These are phyloP conservation scores for Machimus atricapillus DNA, from an alignment of 2,888 invertebrate genomes.

Conservation along the genomic window DNA sequence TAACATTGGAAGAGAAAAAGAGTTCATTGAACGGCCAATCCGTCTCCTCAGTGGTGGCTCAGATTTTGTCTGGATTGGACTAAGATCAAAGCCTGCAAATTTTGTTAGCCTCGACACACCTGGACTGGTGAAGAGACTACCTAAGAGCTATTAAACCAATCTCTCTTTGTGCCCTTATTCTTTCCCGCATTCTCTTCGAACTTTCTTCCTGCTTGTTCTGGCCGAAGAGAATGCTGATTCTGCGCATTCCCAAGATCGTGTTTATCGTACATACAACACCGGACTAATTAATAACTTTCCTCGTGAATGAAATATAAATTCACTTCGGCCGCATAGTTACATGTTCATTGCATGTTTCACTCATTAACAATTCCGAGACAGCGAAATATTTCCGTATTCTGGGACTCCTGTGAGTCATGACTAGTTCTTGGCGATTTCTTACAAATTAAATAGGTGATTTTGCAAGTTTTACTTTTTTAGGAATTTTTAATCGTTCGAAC, in stretches of 20 bases:
- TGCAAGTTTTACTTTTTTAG: neutral
- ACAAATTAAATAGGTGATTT: constrained; percentile 2
- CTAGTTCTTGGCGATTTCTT: neutral
- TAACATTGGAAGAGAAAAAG: constrained; percentile 37
- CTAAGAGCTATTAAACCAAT: neutral
- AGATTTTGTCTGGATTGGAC: neutral
- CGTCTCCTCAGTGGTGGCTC: neutral
- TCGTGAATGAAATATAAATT: constrained; percentile 9
- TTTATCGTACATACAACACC: neutral
- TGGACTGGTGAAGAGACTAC: neutral
- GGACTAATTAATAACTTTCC: constrained; percentile 30
- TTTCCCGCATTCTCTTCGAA: neutral
- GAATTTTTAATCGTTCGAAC: neutral
- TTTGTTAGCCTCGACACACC: neutral
- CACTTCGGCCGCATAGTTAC: constrained; percentile 8
- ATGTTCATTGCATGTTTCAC: constrained; percentile 25
- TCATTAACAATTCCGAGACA: constrained; percentile 12
- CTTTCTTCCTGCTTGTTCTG: constrained; percentile 8
- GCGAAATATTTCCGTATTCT: constrained; percentile 21
- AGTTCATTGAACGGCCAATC: constrained; percentile 45
- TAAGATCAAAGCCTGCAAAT: neutral
- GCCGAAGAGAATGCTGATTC: neutral
- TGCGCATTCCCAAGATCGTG: neutral
- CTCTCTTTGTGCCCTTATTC: neutral
- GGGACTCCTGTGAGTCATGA: neutral